phyloP scores from a whole-genome alignment of 1,140 invertebrate genomes.

The Anastatus disparis region DNA sequence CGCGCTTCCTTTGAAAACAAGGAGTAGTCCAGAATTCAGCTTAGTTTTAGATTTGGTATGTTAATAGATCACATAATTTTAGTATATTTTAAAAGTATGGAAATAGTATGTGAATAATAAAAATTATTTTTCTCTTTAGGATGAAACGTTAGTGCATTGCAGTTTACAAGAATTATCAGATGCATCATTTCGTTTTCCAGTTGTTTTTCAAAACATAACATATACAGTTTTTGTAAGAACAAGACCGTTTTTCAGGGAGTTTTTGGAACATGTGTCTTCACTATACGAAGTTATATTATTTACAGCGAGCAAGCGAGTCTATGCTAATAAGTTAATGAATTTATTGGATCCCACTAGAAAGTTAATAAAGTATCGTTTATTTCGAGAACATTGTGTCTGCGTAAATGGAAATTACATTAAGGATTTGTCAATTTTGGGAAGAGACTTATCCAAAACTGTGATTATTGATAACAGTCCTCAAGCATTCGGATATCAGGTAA shows the following conservation, averaged over 20 bases:
- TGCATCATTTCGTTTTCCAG: constrained; percentile 93
- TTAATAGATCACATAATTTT: constrained; percentile 42
- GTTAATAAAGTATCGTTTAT: constrained; percentile 91
- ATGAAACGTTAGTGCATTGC: constrained; percentile 97
- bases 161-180: constrained; percentile 91
- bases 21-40: constrained; percentile 93
- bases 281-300: constrained; percentile 96
- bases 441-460: constrained; percentile 91
- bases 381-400: constrained; percentile 94
- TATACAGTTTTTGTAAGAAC: constrained; percentile 94
- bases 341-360: constrained; percentile 89
- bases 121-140: constrained; percentile 62
- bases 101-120: no score
- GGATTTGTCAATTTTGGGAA: constrained; percentile 91
- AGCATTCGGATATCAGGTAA: constrained; percentile 89
- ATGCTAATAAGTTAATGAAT: constrained; percentile 95
- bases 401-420: constrained; percentile 98
- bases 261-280: constrained; percentile 89
- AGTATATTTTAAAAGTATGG: constrained; percentile 2
- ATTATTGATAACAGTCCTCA: constrained; percentile 95
- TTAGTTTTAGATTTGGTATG: constrained; percentile 86
- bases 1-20: constrained; percentile 90
- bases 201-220: constrained; percentile 90
- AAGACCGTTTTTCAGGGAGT: constrained; percentile 90
- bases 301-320: constrained; percentile 95